Evolutionary conservation across 2,888 invertebrate genomes (phyloP), one percentile per base, ranked within the genome.

Genomic region (Melanophora roralis): DNA sequence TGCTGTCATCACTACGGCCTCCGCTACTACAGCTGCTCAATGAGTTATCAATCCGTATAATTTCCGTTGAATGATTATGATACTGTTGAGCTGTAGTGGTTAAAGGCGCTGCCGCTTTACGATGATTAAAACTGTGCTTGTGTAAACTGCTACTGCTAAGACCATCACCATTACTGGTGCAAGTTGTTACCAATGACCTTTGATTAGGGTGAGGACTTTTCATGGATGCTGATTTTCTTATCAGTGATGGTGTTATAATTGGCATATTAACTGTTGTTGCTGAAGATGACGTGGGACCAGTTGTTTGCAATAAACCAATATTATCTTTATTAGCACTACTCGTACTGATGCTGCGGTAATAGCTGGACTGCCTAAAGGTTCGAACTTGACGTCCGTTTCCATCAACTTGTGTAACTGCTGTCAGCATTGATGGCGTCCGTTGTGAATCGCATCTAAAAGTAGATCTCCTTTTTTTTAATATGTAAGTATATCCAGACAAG

Each of bases 391-490:
- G 83, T 4, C 86, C 86, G 69, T 84, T 86, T 12, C 84, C 85
- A 72, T 89, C 89, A 65, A 90, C 85, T 81, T 89, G 90, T 9
- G 90, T 89, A n/a, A 90, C 88, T 11, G 88, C 89, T 16, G 89
- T 89, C 83, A 88, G 83, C 85, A 89, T 85, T n/a, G 90, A 89
- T 1, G 88, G 89, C 9, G 89, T 89, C 72, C 90, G 86, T 81
- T 89, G 89, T 1, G 90, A 89, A 82, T 89, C 90, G 47, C 89
- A 88, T 85, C 89, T 89, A 83, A 51, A 83, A 83, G 73, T 36
- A 81, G 55, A 69, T 60, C 67, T 79, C 36, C 19, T 49, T 38
- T 12, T 68, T 73, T n/a, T n/a, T n/a, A n/a, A n/a, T n/a, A n/a
- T n/a, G n/a, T 68, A 32, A 55, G 53, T 16, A 51, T 21, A 1